A percentile compares a stretch with the other conserved stretches of the same genome.
phyloP scores from a whole-genome alignment of 1,140 invertebrate species.

The Megalopta genalis region DNA sequence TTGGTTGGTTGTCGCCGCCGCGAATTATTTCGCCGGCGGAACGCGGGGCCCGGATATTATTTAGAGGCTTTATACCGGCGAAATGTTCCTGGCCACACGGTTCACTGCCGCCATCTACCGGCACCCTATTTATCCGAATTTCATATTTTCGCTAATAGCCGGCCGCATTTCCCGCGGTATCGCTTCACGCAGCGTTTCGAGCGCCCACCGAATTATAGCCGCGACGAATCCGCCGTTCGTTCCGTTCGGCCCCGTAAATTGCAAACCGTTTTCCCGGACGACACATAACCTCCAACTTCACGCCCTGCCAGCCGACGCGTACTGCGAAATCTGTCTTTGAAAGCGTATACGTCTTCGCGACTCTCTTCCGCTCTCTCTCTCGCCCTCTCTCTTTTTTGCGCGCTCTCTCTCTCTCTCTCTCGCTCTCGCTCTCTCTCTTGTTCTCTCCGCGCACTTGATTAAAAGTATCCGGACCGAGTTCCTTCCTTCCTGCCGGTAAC shows the following conservation, averaged over 20 bases:
- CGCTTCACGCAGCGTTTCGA: too few species aligned
- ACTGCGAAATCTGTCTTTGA: slow-evolving; percentile 4
- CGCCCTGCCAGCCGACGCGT: not conserved
- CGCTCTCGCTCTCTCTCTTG: too few species aligned
- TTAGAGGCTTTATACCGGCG: too few species aligned
- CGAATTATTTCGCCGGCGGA: not conserved
- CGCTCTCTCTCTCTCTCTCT: too few species aligned
- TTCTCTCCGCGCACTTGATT: slow-evolving; percentile 15
- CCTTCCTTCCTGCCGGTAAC: slow-evolving; percentile 1
- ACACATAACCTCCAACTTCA: not conserved
- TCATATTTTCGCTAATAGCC: not conserved
- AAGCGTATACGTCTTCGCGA: slow-evolving; percentile 1
- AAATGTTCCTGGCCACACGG: not conserved
- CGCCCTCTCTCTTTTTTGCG: too few species aligned
- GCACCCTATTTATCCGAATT: not conserved
- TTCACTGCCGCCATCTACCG: not conserved
- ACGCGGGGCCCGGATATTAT: not conserved
- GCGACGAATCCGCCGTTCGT: too few species aligned
- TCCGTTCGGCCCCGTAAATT: too few species aligned
- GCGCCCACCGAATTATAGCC: too few species aligned
- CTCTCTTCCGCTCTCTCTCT: too few species aligned
- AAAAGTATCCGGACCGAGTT: slow-evolving; percentile 21
- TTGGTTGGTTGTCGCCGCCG: too few species aligned
- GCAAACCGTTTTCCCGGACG: too few species aligned
- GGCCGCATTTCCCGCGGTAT: too few species aligned